Base-by-base conservation (phyloP, 2,797 vertebrate species). In the Gymnocypris eckloni region DNA sequence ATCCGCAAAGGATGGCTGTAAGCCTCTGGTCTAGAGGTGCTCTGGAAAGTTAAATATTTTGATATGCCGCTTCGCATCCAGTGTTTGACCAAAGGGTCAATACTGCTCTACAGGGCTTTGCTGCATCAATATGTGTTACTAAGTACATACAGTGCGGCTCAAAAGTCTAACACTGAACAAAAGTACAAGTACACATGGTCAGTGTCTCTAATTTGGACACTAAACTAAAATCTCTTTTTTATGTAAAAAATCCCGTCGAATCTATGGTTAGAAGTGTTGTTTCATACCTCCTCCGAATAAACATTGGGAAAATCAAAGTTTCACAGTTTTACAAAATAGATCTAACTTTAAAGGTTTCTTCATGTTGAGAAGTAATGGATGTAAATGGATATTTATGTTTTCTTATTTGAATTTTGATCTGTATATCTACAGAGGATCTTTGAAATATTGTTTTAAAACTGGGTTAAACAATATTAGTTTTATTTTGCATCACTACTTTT, bases 11-110 rank as follows among this genome's bases (percentile, higher is more conserved):
- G 33, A 79, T 37, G 48, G 72, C 33, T 66, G 18, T 64, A 39
- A 39, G 61, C 72, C 22, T 54, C 48, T 22, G 22, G 45, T 84
- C 72, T 67, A 50, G 13, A n/a, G 59, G 45, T 77, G 37, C 66
- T 43, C n/a, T 82, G 76, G 75, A 79, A 79, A 85, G 66, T 85
- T 71, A 79, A 78, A 78, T 77, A 70, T 85, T 85, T 79, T 79
- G 66, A 3, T 85, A 71, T 45, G 66, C 25, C 6, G n/a, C 76
- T 48, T 41, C 66, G 71, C 20, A 2, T 78, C 6, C 50, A 37
- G 66, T 71, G 48, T 45, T 84, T 41, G 48, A 69, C 83, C 56
- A 13, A 84, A 79, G 79, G 83, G 64, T 84, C 83, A 70, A 16
- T 52, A 15, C 20, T 84, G 61, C 15, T 52, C 11, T 52, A 43